Conservation (phyloP, 2,797 vertebrate species). For the Rhadinocentrus ornatus region DNA sequence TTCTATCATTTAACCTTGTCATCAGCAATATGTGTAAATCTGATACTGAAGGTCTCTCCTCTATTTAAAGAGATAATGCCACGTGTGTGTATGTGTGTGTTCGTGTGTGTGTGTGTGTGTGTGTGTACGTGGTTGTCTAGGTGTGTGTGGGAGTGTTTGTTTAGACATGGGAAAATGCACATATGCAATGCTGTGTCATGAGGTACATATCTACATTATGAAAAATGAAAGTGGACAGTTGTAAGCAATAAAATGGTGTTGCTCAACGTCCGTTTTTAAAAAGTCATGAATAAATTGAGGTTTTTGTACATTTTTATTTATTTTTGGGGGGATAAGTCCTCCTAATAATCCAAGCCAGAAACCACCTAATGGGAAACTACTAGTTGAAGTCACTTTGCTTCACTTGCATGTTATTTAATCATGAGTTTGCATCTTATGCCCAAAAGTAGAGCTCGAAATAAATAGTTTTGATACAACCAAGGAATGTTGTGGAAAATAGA, state of each 20-base stretch:
- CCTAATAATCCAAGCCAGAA: conserved; percentile 17
- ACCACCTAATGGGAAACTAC: conserved; percentile 15
- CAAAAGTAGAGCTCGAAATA: neutral
- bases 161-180: conserved; percentile 18
- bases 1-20: conserved; percentile 65
- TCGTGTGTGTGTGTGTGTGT: conserved; percentile 4
- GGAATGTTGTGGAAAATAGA: neutral
- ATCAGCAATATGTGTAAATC: conserved; percentile 67
- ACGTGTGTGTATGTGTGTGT: conserved; percentile 3
- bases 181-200: conserved; percentile 28
- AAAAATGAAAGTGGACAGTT: conserved; percentile 54
- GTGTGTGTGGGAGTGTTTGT: conserved; percentile 4
- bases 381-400: conserved; percentile 28
- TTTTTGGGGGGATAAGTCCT: neutral
- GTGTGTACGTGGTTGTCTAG: conserved; percentile 6
- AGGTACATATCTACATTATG: conserved; percentile 17
- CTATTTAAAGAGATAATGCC: conserved; percentile 18
- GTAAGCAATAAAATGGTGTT: conserved; percentile 36
- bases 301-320: neutral
- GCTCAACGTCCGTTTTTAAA: conserved; percentile 11
- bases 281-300: neutral
- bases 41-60: conserved; percentile 41
- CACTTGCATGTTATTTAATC: conserved; percentile 22
- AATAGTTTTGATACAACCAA: neutral
- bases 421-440: neutral